Evolutionary conservation across 2,113 vertebrate genomes (phyloP).

Genomic region (Leuciscus idus): DNA sequence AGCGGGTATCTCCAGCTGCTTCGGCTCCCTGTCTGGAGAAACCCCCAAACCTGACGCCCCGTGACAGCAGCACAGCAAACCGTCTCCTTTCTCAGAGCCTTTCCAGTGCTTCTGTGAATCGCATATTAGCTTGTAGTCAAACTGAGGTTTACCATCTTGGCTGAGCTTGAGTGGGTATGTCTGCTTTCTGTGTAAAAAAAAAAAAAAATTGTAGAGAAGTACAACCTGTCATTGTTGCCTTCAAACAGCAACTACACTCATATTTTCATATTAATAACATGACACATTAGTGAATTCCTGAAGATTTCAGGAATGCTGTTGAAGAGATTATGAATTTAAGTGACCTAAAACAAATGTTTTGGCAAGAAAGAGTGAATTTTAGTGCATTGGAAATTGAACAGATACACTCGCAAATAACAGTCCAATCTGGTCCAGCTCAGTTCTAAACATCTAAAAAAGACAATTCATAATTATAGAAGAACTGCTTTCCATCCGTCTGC

Average conservation of each 20-base stretch:
- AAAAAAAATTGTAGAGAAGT: not conserved
- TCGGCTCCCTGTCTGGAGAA: constrained; percentile 8
- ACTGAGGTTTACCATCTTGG: constrained; percentile 9
- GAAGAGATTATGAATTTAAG: constrained; percentile 37
- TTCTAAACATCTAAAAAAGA: not conserved
- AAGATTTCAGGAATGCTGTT: not conserved
- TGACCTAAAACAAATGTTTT: constrained; percentile 16
- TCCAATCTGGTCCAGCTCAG: constrained; percentile 7
- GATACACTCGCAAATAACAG: not conserved
- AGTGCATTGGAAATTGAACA: not conserved
- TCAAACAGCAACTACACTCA: constrained; percentile 37
- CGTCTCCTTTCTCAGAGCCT: not conserved
- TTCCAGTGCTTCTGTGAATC: constrained; percentile 28
- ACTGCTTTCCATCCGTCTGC: not conserved
- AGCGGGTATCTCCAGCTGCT: constrained; percentile 17
- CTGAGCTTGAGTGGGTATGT: constrained; percentile 7
- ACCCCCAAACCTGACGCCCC: not conserved
- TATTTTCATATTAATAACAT: not conserved
- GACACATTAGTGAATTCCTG: not conserved
- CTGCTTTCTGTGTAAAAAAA: constrained; percentile 17
- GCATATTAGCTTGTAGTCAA: constrained; percentile 12
- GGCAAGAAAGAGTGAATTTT: not conserved
- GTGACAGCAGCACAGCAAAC: not conserved
- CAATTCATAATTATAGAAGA: not conserved
- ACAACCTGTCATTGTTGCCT: constrained; percentile 28